Conservation (phyloP, 2,113 vertebrate genomes). For the Carlito syrichta region DNA sequence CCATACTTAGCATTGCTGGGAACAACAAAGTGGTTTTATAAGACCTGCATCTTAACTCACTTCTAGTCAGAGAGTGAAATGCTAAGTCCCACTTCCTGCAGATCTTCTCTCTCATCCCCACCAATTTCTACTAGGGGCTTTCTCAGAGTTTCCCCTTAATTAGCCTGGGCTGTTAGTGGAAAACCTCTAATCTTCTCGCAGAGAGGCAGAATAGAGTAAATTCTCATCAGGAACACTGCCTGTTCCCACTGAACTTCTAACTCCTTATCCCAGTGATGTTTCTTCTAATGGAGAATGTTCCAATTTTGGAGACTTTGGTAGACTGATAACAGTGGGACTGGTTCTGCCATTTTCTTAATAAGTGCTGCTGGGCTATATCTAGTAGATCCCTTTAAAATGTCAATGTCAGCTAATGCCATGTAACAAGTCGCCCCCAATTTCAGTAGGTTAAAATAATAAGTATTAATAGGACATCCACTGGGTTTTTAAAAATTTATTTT, state of each 20-base stretch:
- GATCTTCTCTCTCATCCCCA: neutral
- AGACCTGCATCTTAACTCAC: neutral
- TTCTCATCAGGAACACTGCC: neutral
- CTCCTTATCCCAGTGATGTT: neutral
- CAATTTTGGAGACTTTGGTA: neutral
- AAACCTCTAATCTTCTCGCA: neutral
- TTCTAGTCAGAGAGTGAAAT: neutral
- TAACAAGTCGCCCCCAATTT: neutral
- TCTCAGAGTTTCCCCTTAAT: neutral
- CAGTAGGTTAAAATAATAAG: neutral
- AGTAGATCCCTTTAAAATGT: neutral
- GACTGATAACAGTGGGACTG: neutral
- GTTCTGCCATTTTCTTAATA: neutral
- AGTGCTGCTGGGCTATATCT: neutral
- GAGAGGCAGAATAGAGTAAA: neutral
- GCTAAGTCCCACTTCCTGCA: neutral
- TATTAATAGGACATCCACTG: neutral
- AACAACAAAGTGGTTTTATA: neutral
- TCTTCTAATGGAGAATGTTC: neutral
- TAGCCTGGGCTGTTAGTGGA: neutral
- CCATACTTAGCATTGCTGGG: neutral
- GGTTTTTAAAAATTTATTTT: too few species aligned
- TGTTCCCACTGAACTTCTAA: neutral
- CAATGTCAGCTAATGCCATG: neutral
- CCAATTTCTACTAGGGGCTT: neutral